Base-by-base conservation (phyloP, 2,113 vertebrate genomes). In the Caretta caretta region DNA sequence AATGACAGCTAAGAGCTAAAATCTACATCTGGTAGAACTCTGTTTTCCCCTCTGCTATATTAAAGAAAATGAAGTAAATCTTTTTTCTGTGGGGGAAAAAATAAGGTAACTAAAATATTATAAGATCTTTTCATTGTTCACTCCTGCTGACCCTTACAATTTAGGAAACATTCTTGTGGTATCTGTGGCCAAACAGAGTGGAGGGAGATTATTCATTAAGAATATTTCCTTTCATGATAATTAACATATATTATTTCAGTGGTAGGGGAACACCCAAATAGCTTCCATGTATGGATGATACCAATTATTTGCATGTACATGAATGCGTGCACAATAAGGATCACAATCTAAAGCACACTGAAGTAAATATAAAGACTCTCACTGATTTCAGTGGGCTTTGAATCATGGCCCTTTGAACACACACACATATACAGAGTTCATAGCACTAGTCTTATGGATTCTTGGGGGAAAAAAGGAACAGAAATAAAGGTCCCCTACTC, bases 1-100 rank as follows among this genome's bases (percentile, higher is more conserved):
- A 92, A 89, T 75, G 80, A 93, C 57, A 93, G 49, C 13, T 89
- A 87, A 88, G 50, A 82, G n/a, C 27, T 69, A 96, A 93, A 95
- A 92, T 46, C 80, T 93, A 85, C 17, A 11, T 89, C 35, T 78
- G 75, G 59, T 53, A 88, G 91, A 91, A 90, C 48, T 59, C 89
- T 35, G 38, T 86, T 90, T 91, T 79, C 93, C 69, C 69, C 27
- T 93, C 50, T 89, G 31, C 48, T 82, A 3, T 29, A 84, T 27
- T 72, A 38, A 35, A 16, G 50, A 80, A 83, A 38, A 76, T 65
- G 76, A 92, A 93, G 80, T 11, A 95, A 89, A 56, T 72, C 83
- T 62, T 78, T 65, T 78, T 91, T 92, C 19, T 4, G 0, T 84
- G 89, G 51, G 11, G 1, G 1, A 53, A 91, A 93, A 95, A 69